Evolutionary conservation across 92 coral and sea anemone species (phyloP), one percentile per base, ranked within the genome.

Genomic region (Scolanthus callimorphus): DNA sequence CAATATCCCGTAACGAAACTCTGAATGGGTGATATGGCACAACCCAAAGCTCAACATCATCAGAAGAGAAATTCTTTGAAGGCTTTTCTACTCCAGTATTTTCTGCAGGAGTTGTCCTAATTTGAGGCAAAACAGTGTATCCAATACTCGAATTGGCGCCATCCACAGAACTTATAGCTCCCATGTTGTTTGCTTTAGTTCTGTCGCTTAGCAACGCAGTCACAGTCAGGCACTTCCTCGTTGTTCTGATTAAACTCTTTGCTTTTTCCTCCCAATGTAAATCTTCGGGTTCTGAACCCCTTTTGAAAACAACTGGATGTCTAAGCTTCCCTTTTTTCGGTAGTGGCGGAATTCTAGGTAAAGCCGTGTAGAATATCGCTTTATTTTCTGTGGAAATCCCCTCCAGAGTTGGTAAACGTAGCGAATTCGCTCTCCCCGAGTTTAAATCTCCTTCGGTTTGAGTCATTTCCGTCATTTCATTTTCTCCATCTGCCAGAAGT

Each of bases 311-410:
- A 34, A 34, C 41, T 6, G 6, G 8, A n/a, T n/a, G n/a, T n/a
- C n/a, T n/a, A n/a, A n/a, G n/a, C 34, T 63, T 62, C 1, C 63
- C 17, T 4, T 11, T 46, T 46, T 19, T 46, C 8, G 91, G 86
- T 22, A 83, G 38, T 3, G 96, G 57, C 6, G 83, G 76, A 57
- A 78, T 64, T 45, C 47, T 52, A 21, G 90, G 78, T 13, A 87
- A 65, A 39, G 67, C 28, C 39, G 96, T 87, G 45, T 87, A 87
- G 53, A 87, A 87, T 61, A 87, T 87, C 23, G 74, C 83, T 69
- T 87, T 87, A 64, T 78, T 87, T 64, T 69, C 83, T 41, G 86
- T 69, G 4, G 96, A 79, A 43, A 87, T 83, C 10, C 72, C 53
- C 3, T 57, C 85, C 52, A 87, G 60, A 69, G 69, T 83, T 3